Base-by-base conservation (phyloP, 1,140 invertebrate genomes). In the Zaprionus davidi region DNA sequence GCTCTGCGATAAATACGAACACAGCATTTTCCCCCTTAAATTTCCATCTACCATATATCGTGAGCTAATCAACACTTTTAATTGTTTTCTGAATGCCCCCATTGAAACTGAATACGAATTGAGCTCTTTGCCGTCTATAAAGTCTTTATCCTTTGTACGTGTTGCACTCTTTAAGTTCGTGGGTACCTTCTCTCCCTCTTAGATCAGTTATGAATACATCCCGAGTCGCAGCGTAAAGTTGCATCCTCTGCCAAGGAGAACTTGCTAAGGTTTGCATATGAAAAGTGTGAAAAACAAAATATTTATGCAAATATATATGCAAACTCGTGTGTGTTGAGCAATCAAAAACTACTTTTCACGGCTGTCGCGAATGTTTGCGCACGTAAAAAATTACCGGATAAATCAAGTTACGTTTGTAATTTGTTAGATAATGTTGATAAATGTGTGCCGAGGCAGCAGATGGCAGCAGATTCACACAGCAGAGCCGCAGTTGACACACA, bases 391-490 rank as follows among this genome's bases (percentile, higher is more conserved):
- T 90, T 82, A 90, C 90, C 90, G 90, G 90, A 92, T 90, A 92
- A 92, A 92, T 92, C 90, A 92, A 92, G 90, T 92, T 92, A 92
- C 82, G 90, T 77, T 83, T 88, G 83, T 92, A 91, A 92, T 92
- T 92, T 88, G 90, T 92, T 91, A 78, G 90, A 88, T 92, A 92
- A 92, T 92, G 81, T 86, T 91, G 82, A 92, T 92, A 91, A 90
- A 92, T 92, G 83, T 75, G 67, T 67, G 84, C 60, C 28, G 58
- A 57, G 71, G 41, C 69, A 64, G 65, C 75, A 59, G 72, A 59
- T 66, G 63, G 2, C 31, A 34, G 31, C 31, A 31, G 28, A 31
- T 11, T 31, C 28, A 31, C 28, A 31, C 28, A 31, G 28, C 28
- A 31, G 28, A 31, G 58, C 31, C 51, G 41, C 67, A 66, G 57